A percentile compares a stretch with the other conserved stretches of the same genome.
These are phyloP conservation scores for Tinea semifulvella DNA, from an alignment of 2,888 invertebrate species.

Conservation along the genomic window DNA sequence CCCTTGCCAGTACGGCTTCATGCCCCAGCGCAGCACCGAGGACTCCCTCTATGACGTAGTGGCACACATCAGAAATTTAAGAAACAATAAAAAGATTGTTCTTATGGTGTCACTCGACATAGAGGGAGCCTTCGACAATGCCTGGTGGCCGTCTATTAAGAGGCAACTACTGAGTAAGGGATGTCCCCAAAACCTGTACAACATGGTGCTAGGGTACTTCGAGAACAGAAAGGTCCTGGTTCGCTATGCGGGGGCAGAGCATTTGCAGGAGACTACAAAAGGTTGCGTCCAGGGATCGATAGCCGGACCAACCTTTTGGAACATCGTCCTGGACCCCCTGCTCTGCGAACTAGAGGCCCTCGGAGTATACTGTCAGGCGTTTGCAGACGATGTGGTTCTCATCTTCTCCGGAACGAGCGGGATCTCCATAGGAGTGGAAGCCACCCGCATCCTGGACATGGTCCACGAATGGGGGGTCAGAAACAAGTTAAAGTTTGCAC, in stretches of 20 bases:
- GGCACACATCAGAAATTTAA: not conserved
- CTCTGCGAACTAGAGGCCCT: not conserved
- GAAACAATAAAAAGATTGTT: not conserved
- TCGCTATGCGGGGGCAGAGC: slow-evolving; percentile 15
- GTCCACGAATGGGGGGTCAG: slow-evolving; percentile 17
- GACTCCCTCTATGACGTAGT: slow-evolving; percentile 12
- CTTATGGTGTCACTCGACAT: slow-evolving; percentile 14
- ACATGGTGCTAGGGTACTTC: slow-evolving; percentile 17
- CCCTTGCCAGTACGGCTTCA: slow-evolving; percentile 14
- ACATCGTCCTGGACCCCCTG: slow-evolving; percentile 19
- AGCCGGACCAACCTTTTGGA: slow-evolving; percentile 20
- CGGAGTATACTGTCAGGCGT: slow-evolving; percentile 18
- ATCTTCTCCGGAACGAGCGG: slow-evolving; percentile 16
- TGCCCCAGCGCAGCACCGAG: slow-evolving; percentile 14
- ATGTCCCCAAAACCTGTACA: not conserved
- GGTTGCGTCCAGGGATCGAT: slow-evolving; percentile 20
- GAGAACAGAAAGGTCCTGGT: slow-evolving; percentile 14
- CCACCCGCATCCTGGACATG: slow-evolving; percentile 3
- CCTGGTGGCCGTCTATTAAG: slow-evolving; percentile 8
- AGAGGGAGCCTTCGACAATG: slow-evolving; percentile 9
- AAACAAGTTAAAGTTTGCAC: slow-evolving; percentile 18
- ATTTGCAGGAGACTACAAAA: slow-evolving; percentile 14
- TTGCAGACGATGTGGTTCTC: slow-evolving; percentile 20
- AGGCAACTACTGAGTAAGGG: not conserved
- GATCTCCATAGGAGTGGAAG: not conserved